phyloP scores from a whole-genome alignment of 2,797 vertebrate genomes.

The Pelobates cultripes region DNA sequence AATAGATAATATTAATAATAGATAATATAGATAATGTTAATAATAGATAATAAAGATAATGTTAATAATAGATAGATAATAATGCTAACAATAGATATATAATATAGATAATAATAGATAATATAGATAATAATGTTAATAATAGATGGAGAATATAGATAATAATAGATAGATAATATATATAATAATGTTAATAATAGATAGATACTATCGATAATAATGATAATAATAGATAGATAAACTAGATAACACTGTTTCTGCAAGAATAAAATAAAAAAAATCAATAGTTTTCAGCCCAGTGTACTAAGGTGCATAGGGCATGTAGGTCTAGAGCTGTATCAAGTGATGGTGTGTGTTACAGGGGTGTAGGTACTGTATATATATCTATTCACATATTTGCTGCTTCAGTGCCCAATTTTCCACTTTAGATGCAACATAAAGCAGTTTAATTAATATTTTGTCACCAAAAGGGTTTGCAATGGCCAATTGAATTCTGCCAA shows the following conservation, averaged over 20 bases:
- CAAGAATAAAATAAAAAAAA: background rate
- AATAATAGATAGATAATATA: no score
- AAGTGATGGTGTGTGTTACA: slow-evolving; percentile 51
- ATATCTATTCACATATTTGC: slow-evolving; percentile 53
- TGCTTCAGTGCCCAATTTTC: slow-evolving; percentile 65
- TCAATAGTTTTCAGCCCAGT: background rate
- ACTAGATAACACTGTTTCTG: background rate
- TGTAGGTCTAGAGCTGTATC: slow-evolving; percentile 22
- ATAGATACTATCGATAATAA: no score
- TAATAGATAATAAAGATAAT: no score
- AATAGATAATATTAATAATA: no score
- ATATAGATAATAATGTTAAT: no score
- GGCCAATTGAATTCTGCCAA: slow-evolving; percentile 78
- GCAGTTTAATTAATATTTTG: slow-evolving; percentile 80
- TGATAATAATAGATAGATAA: no score
- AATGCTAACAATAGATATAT: no score
- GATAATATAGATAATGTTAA: no score
- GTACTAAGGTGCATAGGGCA: background rate
- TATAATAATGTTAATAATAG: no score
- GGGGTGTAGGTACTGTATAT: background rate
- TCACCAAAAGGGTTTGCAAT: slow-evolving; percentile 76
- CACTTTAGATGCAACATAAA: slow-evolving; percentile 71
- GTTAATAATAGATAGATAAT: no score
- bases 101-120: no score
- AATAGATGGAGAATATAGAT: no score